These are phyloP conservation scores for Ginglymostoma cirratum DNA, from an alignment of 2,113 vertebrate genomes.

Conservation along the genomic window DNA sequence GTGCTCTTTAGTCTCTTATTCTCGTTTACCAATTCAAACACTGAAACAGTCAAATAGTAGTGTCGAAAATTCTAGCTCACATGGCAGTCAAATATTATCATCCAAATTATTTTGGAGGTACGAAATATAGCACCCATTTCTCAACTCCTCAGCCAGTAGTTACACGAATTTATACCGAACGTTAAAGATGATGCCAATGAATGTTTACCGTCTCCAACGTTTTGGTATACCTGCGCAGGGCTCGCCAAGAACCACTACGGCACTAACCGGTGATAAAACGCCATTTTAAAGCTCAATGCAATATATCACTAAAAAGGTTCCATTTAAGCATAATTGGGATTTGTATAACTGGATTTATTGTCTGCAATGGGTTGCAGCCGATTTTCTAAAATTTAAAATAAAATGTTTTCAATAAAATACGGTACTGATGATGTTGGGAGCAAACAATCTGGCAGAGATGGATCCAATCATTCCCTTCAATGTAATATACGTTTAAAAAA, in stretches of 20 bases:
- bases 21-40: neutral
- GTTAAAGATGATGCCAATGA: neutral
- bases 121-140: neutral
- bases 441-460: neutral
- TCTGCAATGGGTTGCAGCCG: neutral
- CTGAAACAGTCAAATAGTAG: neutral
- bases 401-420: neutral
- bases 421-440: neutral
- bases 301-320: neutral
- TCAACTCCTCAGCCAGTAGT: neutral
- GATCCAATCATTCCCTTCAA: neutral
- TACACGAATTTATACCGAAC: neutral
- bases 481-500: neutral
- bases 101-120: neutral
- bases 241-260: neutral
- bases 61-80: neutral
- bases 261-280: neutral
- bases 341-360: neutral
- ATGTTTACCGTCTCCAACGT: neutral
- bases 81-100: neutral
- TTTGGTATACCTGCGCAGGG: neutral
- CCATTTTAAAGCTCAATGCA: conserved; percentile 18
- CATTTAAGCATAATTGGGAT: neutral
- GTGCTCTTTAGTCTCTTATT: neutral
- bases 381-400: neutral